Percentiles rank a stretch among this genome's conserved stretches.
phyloP scores from a whole-genome alignment of 2,888 invertebrate species.

The Rambutsinella grinnellia region DNA sequence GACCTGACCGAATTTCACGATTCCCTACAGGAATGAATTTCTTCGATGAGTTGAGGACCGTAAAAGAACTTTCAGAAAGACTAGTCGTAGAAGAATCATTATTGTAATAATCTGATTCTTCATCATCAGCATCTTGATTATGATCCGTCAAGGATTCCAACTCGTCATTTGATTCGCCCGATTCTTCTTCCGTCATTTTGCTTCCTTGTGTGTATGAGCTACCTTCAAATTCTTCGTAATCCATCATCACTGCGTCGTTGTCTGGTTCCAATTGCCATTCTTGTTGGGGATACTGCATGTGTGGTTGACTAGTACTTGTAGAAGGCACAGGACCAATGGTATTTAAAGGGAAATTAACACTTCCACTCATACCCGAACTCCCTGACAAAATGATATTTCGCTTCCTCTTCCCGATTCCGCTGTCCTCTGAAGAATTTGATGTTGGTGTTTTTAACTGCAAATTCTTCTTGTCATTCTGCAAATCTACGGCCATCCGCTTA shows the following conservation, averaged over 20 bases:
- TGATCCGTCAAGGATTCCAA: constrained; percentile 36
- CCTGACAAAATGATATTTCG: constrained; percentile 21
- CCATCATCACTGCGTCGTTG: constrained; percentile 35
- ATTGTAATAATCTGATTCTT: constrained; percentile 47
- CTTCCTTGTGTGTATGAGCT: constrained; percentile 20
- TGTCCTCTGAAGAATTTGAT: constrained; percentile 40
- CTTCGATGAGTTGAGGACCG: constrained; percentile 31
- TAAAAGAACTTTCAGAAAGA: constrained; percentile 44
- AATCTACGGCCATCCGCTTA: constrained; percentile 43
- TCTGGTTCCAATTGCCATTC: constrained; percentile 1
- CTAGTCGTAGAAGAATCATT: constrained; percentile 44
- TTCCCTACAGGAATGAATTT: constrained; percentile 41
- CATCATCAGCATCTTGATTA: constrained; percentile 45
- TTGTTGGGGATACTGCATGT: neutral
- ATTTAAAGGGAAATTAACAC: neutral
- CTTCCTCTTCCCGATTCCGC: constrained; percentile 36
- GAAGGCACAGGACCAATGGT: constrained; percentile 19
- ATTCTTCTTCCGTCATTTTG: constrained; percentile 13
- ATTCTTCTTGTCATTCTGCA: constrained; percentile 31
- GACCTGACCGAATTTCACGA: constrained; percentile 41
- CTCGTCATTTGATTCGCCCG: constrained; percentile 38
- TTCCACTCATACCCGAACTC: neutral
- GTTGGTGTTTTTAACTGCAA: constrained; percentile 25
- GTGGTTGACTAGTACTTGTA: neutral
- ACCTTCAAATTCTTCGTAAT: constrained; percentile 34